Evolutionary conservation across 2,113 vertebrate species (phyloP), one percentile per base, ranked within the genome.

Genomic region (Monopterus albus): DNA sequence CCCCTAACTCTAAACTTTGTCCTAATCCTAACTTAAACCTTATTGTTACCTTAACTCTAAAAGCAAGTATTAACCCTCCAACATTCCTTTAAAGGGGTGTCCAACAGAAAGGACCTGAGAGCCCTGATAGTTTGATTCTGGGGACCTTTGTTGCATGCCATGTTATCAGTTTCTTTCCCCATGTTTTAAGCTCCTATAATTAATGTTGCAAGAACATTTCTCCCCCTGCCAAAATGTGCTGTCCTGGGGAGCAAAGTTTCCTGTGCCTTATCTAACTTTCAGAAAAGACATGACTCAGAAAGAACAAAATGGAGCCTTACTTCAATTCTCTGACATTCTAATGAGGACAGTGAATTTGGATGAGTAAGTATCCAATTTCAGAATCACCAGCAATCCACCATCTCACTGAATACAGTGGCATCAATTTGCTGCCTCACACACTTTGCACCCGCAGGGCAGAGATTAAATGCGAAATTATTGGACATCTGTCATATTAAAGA

Each of bases 401-500:
- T 79, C 78, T 66, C 68, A 53, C 72, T 72, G 78, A 82, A 75
- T 84, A 75, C 77, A 76, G 72, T 57, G 75, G 76, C 74, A 78
- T 87, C 72, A 84, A 83, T 80, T 86, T 85, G 64, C 75, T 81
- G 86, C 84, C 68, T 84, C 81, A 29, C 64, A 65, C 79, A 72
- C 79, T 75, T 84, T 58, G 56, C 63, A 72, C 75, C 81, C 70
- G 36, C 66, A 61, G 84, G 90, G 73, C 71, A 82, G 65, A 84
- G 82, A 88, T 91, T 89, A 90, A 83, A 88, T 73, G 72, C 23
- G 33, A 89, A 89, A 91, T 88, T 76, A 88, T 89, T 87, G 85
- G 86, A 89, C 84, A 91, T 91, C 88, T 91, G 84, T 89, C 88
- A 87, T 79, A 83, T 89, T 87, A 87, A 72, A 75, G 83, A 82